phyloP scores from a whole-genome alignment of 2,113 vertebrate species.

The Pelusios castaneus region DNA sequence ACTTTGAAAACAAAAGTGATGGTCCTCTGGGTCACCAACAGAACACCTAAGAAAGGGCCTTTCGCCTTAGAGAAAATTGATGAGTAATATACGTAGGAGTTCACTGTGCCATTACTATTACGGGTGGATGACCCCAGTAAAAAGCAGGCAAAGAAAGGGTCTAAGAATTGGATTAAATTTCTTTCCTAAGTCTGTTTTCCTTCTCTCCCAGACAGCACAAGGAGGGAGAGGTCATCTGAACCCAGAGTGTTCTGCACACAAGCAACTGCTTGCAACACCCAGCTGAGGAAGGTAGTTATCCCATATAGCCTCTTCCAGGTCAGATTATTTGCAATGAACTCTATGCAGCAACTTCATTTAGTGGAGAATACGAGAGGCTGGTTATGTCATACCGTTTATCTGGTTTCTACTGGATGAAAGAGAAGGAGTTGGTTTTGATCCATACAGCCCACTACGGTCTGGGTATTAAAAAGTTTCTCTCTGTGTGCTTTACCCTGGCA shows the following conservation, averaged over 20 bases:
- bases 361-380: constrained; percentile 36
- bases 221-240: neutral
- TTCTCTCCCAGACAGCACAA: neutral
- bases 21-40: neutral
- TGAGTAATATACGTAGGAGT: too few species aligned
- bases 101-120: neutral
- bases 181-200: neutral
- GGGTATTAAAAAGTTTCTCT: neutral
- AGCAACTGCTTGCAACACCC: neutral
- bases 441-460: neutral
- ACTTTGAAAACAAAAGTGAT: constrained; percentile 36
- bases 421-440: neutral
- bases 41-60: constrained; percentile 45
- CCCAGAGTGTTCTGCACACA: neutral
- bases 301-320: rapidly evolving
- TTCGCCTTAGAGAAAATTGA: constrained; percentile 41
- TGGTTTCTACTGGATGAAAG: neutral
- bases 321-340: neutral
- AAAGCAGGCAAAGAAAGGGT: neutral
- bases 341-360: neutral
- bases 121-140: constrained; percentile 25
- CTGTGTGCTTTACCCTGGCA: neutral
- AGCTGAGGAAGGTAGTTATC: neutral
- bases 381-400: neutral
- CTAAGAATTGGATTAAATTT: neutral